These are phyloP conservation scores for Caenorhabditis briggsae DNA, from an alignment of 1,140 invertebrate species.

Conservation along the genomic window DNA sequence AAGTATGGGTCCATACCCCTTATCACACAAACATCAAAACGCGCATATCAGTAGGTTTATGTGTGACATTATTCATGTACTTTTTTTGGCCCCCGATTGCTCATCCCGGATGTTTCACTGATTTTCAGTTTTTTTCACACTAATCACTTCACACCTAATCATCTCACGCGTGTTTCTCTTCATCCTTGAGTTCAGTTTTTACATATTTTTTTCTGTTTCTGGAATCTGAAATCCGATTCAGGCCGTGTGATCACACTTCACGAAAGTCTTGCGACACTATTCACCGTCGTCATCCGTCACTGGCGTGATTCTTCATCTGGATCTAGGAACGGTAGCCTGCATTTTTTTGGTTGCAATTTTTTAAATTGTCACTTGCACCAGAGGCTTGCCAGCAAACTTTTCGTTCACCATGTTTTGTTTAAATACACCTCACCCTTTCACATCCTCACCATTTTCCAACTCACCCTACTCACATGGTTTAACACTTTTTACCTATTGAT, in stretches of 20 bases:
- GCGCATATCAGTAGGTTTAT: slow-evolving; percentile 50
- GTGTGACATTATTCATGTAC: slow-evolving; percentile 14
- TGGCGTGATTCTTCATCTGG: slow-evolving; percentile 5
- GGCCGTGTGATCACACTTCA: slow-evolving; percentile 29
- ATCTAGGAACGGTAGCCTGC: slow-evolving; percentile 25
- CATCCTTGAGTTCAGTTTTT: neutral
- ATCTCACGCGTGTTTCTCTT: neutral
- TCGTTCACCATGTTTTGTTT: too few species aligned
- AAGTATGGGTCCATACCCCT: neutral
- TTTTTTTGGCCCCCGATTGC: too few species aligned
- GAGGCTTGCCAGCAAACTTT: neutral
- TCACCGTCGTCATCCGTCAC: slow-evolving; percentile 27
- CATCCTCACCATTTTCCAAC: neutral
- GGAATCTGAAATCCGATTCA: neutral
- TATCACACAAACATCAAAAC: slow-evolving; percentile 10
- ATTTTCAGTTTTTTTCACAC: neutral
- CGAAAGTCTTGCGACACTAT: slow-evolving; percentile 1
- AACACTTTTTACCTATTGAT: neutral
- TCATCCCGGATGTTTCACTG: neutral
- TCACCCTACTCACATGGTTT: neutral
- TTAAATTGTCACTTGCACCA: neutral
- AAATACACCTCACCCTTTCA: too few species aligned
- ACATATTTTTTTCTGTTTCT: neutral
- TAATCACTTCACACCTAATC: neutral
- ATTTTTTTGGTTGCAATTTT: neutral